Evolutionary conservation across 2,888 invertebrate genomes (phyloP).

Genomic region (Drosophila basisetae): DNA sequence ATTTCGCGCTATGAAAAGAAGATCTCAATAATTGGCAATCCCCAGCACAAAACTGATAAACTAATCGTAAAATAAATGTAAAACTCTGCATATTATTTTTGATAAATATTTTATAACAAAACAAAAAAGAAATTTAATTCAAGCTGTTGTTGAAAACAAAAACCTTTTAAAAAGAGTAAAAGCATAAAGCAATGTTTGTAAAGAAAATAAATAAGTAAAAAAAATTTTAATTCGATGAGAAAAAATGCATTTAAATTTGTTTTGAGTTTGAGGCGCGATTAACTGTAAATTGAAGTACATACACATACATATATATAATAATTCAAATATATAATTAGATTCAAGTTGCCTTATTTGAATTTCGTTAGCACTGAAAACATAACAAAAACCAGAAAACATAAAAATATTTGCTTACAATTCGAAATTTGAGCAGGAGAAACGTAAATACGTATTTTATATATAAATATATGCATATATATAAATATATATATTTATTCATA

Average conservation of each 20-base stretch:
- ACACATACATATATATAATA: conserved; percentile 31
- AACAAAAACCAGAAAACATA: conserved; percentile 17
- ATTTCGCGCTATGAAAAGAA: conserved; percentile 72
- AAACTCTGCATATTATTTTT: conserved; percentile 74
- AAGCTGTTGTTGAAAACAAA: conserved; percentile 26
- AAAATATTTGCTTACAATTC: conserved; percentile 56
- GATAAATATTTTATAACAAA: conserved; percentile 75
- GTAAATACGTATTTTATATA: conserved; percentile 72
- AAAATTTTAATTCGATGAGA: conserved; percentile 13
- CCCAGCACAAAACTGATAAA: conserved; percentile 49
- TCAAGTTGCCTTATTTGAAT: conserved; percentile 82
- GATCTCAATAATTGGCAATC: conserved; percentile 84
- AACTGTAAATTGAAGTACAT: conserved; percentile 42
- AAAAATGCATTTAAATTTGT: conserved; percentile 56
- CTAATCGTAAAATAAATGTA: conserved; percentile 31
- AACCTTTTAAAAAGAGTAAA: conserved; percentile 26
- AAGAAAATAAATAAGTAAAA: conserved; percentile 27
- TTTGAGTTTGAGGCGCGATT: conserved; percentile 54
- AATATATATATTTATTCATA: conserved; percentile 36
- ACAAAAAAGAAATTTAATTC: conserved; percentile 16
- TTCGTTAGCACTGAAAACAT: conserved; percentile 71
- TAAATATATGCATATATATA: conserved; percentile 55
- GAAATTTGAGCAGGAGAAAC: conserved; percentile 46
- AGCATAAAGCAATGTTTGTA: conserved; percentile 24
- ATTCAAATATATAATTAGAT: conserved; percentile 68